Base-by-base conservation (phyloP, 2,113 vertebrate genomes). In the Grallaria varia region DNA sequence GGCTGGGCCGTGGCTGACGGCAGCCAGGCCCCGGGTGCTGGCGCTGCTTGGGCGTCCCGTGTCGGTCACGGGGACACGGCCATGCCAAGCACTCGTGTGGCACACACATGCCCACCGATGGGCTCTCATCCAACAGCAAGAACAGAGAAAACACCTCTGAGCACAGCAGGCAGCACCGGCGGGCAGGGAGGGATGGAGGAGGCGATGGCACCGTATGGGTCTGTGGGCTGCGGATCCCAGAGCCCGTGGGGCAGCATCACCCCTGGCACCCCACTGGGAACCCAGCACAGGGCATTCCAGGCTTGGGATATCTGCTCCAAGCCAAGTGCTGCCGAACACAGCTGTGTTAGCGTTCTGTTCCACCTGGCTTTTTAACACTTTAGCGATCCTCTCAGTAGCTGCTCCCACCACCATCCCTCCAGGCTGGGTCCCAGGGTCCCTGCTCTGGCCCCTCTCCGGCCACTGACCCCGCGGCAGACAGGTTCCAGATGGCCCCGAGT, bases 181-280 rank as follows among this genome's bases (percentile, higher is more conserved):
- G 9, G 14, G 20, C 63, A 39, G 35, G 72, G 37, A 47, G 39
- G 62, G 39, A 25, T 7, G 35, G 53, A 18, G 67, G 49, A 23
- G 75, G 55, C 6, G 12, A 33, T 14, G 6, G 68, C 52, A 16
- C 40, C 2, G 6, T 2, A 6, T 2, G 42, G 69, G n/a, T 15
- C 81, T 6, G 0, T 0, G 50, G 55, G 62, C 86, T 33, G n/a
- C 0, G 3, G 66, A n/a, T 44, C 33, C 53, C n/a, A 0, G 37
- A 19, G 35, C 11, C 30, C 55, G 76, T 39, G 28, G 6, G 84
- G 39, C 19, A 47, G 49, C 64, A 23, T 77, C 89, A 35, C 27
- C 81, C 76, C 75, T 6, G n/a, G 45, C 21, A 12, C 50, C 25
- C 45, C 4, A 33, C 60, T 1, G 9, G 53, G 58, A 74, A 5